These are phyloP conservation scores for Temnothorax curvispinosus DNA, from an alignment of 1,140 invertebrate species.

Conservation along the genomic window DNA sequence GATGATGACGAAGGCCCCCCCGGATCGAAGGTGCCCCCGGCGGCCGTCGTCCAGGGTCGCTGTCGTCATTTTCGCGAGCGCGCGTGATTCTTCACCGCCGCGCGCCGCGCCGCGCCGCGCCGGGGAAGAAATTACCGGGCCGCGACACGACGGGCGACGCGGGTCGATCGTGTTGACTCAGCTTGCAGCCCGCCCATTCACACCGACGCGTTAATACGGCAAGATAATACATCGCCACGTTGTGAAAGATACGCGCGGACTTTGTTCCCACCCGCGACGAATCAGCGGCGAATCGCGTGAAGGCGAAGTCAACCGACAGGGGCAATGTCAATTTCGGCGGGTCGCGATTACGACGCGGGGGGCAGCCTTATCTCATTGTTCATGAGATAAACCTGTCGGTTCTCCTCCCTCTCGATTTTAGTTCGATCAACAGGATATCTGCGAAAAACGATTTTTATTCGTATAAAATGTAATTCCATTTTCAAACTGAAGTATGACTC, in stretches of 20 bases:
- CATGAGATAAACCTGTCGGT: not conserved
- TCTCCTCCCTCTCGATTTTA: not conserved
- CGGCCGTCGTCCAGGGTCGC: conserved; percentile 6
- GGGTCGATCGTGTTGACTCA: conserved; percentile 54
- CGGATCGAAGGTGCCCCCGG: not conserved
- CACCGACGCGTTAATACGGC: conserved; percentile 61
- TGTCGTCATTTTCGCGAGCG: conserved; percentile 22
- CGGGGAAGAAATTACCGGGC: conserved; percentile 36
- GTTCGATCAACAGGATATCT: not conserved
- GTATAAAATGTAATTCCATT: not conserved
- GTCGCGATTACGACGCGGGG: conserved; percentile 16
- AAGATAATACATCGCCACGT: conserved; percentile 45
- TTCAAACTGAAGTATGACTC: not conserved
- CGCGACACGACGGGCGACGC: not conserved
- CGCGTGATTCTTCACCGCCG: conserved; percentile 18
- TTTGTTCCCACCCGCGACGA: conserved; percentile 55
- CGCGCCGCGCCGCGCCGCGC: too few relatives aligned
- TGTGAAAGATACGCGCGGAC: conserved; percentile 56
- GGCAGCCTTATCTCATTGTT: conserved; percentile 17
- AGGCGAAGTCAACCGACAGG: not conserved
- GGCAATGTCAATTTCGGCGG: conserved; percentile 11
- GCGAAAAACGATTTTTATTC: not conserved
- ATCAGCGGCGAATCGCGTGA: not conserved
- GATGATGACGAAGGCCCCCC: conserved; percentile 46
- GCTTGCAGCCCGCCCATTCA: conserved; percentile 60